phyloP scores from a whole-genome alignment of 2,113 vertebrate genomes.

The Elephantulus edwardii region DNA sequence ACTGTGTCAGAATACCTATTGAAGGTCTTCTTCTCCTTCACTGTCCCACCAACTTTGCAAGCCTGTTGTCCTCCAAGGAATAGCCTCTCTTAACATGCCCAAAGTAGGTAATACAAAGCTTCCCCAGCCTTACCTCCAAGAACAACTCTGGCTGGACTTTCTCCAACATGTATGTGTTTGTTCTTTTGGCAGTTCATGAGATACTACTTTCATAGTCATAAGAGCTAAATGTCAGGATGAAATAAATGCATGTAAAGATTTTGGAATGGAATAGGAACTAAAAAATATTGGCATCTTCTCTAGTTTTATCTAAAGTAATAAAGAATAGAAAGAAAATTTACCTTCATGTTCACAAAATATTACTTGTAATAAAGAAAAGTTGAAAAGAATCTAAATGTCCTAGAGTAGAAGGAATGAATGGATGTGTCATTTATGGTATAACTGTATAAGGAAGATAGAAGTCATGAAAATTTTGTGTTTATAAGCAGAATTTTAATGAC shows the following conservation, averaged over 20 bases:
- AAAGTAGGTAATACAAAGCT: too few species aligned
- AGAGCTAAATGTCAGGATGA: neutral
- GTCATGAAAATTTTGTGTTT: neutral
- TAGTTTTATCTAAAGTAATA: neutral
- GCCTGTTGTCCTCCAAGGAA: too few species aligned
- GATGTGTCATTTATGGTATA: neutral
- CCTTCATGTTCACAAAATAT: neutral
- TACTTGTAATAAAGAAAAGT: slow-evolving; percentile 6
- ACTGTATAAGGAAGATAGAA: neutral
- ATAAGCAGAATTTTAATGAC: neutral
- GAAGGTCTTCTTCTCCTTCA: too few species aligned
- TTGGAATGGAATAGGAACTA: neutral
- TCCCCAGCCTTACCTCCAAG: too few species aligned
- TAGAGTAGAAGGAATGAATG: neutral
- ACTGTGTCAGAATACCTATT: too few species aligned
- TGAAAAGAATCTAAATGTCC: neutral
- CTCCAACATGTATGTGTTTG: too few species aligned
- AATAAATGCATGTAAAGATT: neutral
- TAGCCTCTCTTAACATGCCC: too few species aligned
- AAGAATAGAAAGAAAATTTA: neutral
- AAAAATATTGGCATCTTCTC: neutral
- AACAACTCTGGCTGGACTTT: too few species aligned
- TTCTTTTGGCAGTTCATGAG: too few species aligned
- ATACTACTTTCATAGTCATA: neutral
- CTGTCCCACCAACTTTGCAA: too few species aligned